phyloP scores from a whole-genome alignment of 2,113 vertebrate species.

The Amphiprion percula region DNA sequence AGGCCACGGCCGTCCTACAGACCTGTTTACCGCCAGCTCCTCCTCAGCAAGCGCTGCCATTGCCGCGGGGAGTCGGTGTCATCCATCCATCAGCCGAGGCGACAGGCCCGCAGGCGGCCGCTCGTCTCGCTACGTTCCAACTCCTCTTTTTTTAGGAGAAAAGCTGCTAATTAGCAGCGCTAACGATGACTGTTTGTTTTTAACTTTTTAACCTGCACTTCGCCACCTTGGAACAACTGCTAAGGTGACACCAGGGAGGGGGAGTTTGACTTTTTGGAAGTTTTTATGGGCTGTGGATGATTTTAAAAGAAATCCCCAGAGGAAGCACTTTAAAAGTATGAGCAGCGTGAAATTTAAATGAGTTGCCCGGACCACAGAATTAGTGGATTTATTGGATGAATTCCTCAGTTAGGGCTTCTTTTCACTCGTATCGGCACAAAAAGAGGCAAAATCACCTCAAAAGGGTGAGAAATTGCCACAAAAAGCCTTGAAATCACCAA shows the following conservation, averaged over 20 bases:
- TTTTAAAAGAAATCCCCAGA: no score
- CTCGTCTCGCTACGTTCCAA: conserved; percentile 46
- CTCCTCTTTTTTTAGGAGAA: conserved; percentile 18
- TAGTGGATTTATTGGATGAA: no score
- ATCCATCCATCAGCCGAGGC: conserved; percentile 72
- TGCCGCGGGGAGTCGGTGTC: conserved; percentile 70
- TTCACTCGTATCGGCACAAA: no score
- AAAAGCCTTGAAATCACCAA: no score
- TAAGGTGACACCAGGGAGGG: conserved; percentile 53
- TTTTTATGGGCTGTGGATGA: background rate
- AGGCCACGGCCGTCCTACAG: conserved; percentile 66
- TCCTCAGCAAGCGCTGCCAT: conserved; percentile 39
- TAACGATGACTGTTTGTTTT: conserved; percentile 56
- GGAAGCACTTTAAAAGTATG: no score
- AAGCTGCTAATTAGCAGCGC: conserved; percentile 69
- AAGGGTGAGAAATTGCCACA: no score
- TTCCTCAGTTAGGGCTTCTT: no score
- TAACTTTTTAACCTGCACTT: conserved; percentile 49
- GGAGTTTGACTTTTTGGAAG: conserved; percentile 52
- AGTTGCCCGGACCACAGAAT: no score
- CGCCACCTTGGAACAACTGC: conserved; percentile 56
- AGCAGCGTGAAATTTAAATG: no score
- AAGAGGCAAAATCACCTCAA: no score
- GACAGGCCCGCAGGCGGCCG: conserved; percentile 51
- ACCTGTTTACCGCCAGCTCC: conserved; percentile 56